A percentile compares a stretch with the other conserved stretches of the same genome.
phyloP scores from a whole-genome alignment of 2,113 vertebrate genomes.

The Nothobranchius kuhntae region DNA sequence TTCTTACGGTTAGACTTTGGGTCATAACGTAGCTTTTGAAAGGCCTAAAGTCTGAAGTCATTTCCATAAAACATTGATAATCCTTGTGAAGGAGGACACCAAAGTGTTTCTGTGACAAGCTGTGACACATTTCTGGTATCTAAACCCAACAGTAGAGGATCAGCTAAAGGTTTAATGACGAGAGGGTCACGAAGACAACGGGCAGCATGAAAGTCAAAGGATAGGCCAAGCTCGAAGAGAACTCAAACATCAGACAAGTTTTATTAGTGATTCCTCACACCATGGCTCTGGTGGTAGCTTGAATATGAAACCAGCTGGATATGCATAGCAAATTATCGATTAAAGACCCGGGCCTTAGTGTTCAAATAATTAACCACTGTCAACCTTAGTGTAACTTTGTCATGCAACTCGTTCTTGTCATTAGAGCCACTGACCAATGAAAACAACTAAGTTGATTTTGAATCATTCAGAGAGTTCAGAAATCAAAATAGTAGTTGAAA shows the following conservation, averaged over 20 bases:
- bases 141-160: no score
- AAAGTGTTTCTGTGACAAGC: no score
- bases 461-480: neutral
- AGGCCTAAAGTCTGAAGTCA: no score
- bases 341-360: neutral
- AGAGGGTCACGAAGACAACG: constrained; percentile 19
- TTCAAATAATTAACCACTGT: constrained; percentile 43
- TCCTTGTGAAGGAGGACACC: no score
- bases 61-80: no score
- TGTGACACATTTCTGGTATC: no score
- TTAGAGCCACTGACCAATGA: constrained; percentile 10
- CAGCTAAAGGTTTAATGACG: neutral
- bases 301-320: no score
- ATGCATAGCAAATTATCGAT: neutral
- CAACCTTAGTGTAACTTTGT: no score
- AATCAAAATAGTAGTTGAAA: constrained; percentile 12
- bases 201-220: constrained; percentile 33
- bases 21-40: no score
- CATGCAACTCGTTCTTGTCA: neutral
- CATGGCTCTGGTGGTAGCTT: constrained; percentile 8
- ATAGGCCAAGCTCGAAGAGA: constrained; percentile 9
- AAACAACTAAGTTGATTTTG: neutral
- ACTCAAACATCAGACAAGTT: constrained; percentile 28
- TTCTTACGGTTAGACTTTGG: no score
- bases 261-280: constrained; percentile 23